phyloP scores from a whole-genome alignment of 2,888 invertebrate genomes.

The Cerastis rubricosa region DNA sequence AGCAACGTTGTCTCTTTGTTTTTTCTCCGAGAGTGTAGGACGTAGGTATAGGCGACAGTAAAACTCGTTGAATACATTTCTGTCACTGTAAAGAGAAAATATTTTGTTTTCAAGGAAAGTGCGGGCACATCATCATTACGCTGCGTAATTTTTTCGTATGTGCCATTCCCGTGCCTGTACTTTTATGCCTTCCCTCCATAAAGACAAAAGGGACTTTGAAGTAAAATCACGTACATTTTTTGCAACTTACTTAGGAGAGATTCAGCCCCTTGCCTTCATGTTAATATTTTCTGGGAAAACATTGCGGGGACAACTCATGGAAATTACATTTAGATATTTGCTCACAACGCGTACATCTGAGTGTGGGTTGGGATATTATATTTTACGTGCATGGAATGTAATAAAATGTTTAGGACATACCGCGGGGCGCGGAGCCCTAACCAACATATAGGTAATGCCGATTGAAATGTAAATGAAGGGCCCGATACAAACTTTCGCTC shows the following conservation, averaged over 20 bases:
- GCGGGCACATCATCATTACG: constrained; percentile 90
- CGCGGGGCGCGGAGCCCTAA: constrained; percentile 69
- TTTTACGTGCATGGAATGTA: constrained; percentile 90
- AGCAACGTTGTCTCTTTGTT: constrained; percentile 62
- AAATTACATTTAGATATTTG: constrained; percentile 91
- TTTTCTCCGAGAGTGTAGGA: constrained; percentile 64
- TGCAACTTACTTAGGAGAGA: constrained; percentile 91
- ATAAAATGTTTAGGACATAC: constrained; percentile 88
- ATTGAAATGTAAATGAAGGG: constrained; percentile 89
- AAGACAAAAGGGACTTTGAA: constrained; percentile 91
- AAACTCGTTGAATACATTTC: constrained; percentile 86
- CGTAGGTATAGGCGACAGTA: constrained; percentile 72
- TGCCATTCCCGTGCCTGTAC: constrained; percentile 89
- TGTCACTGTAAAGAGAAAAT: constrained; percentile 88
- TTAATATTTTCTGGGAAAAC: constrained; percentile 91
- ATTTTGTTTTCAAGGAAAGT: constrained; percentile 88
- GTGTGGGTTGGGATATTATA: constrained; percentile 90
- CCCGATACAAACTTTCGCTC: constrained; percentile 80
- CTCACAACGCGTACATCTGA: constrained; percentile 87
- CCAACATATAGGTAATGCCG: constrained; percentile 83
- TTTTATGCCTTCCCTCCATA: constrained; percentile 90
- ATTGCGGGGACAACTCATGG: constrained; percentile 91
- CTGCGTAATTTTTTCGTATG: constrained; percentile 90
- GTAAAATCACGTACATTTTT: constrained; percentile 91
- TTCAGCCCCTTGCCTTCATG: constrained; percentile 90